Conservation (phyloP, 2,888 invertebrate genomes). For the Melinaea menophilus region DNA sequence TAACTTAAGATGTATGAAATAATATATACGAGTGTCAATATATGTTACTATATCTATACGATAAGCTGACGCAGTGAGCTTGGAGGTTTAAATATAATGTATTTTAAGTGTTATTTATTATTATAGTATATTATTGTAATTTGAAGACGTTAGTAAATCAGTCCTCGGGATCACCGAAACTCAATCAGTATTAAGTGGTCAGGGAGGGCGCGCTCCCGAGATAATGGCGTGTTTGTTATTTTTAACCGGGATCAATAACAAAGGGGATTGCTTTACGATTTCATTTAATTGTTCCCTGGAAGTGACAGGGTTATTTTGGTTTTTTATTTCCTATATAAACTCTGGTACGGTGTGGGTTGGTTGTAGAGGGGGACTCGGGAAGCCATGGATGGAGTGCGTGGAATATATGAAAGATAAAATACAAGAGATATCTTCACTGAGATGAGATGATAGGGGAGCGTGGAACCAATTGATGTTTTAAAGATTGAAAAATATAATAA, state of each 20-base stretch:
- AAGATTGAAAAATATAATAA: no score
- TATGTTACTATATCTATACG: neutral
- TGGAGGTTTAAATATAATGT: no score
- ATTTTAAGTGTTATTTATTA: neutral
- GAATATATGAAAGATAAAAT: no score
- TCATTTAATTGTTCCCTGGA: conserved; percentile 32
- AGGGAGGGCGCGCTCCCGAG: conserved; percentile 31
- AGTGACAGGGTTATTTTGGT: conserved; percentile 18
- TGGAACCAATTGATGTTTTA: no score
- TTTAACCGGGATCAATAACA: conserved; percentile 61
- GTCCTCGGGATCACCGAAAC: conserved; percentile 7
- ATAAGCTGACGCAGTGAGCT: no score
- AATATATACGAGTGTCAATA: neutral
- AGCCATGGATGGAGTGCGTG: no score
- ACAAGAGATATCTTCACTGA: no score
- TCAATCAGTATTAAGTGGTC: conserved; percentile 29
- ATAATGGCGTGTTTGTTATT: conserved; percentile 68
- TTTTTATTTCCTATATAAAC: no score
- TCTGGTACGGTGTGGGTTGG: no score
- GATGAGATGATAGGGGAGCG: no score
- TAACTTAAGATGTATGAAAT: no score
- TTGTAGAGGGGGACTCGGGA: no score
- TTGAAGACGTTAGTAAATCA: neutral
- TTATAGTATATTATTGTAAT: conserved; percentile 1
- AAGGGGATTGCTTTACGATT: conserved; percentile 38